Conservation (phyloP, 2,888 invertebrate genomes). For the Xylocampa areola region DNA sequence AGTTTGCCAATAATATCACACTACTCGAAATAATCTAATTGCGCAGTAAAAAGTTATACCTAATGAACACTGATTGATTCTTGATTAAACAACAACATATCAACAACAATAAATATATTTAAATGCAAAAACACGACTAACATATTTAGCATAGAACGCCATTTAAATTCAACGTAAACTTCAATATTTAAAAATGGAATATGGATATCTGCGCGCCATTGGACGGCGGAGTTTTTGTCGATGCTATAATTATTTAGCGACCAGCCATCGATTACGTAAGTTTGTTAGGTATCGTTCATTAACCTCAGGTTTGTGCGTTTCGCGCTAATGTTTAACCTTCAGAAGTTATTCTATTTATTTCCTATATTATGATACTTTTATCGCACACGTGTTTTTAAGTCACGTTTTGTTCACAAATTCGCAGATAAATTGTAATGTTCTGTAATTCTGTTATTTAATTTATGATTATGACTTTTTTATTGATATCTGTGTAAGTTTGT, state of each 20-base stretch:
- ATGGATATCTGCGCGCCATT: slow-evolving; percentile 46
- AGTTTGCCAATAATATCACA: too few relatives aligned
- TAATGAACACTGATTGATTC: slow-evolving; percentile 2
- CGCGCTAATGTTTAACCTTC: slow-evolving; percentile 43
- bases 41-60: neutral
- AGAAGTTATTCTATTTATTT: slow-evolving; percentile 49
- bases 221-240: slow-evolving; percentile 47
- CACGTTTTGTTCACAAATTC: slow-evolving; percentile 12
- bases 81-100: slow-evolving; percentile 14
- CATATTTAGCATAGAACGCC: slow-evolving; percentile 31
- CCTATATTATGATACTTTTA: slow-evolving; percentile 40
- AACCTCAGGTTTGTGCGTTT: slow-evolving; percentile 50
- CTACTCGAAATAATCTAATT: neutral
- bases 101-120: slow-evolving; percentile 10
- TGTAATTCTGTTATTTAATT: slow-evolving; percentile 4
- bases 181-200: slow-evolving; percentile 44
- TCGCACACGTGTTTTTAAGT: slow-evolving; percentile 7
- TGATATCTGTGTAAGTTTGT: too few relatives aligned
- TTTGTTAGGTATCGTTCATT: slow-evolving; percentile 61
- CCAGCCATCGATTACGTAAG: slow-evolving; percentile 58
- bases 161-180: slow-evolving; percentile 25
- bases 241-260: slow-evolving; percentile 50
- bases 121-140: slow-evolving; percentile 19
- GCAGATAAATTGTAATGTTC: neutral
- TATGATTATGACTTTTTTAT: neutral